Base-by-base conservation (phyloP, 2,888 invertebrate species). In the Alviniconcha strummeri region DNA sequence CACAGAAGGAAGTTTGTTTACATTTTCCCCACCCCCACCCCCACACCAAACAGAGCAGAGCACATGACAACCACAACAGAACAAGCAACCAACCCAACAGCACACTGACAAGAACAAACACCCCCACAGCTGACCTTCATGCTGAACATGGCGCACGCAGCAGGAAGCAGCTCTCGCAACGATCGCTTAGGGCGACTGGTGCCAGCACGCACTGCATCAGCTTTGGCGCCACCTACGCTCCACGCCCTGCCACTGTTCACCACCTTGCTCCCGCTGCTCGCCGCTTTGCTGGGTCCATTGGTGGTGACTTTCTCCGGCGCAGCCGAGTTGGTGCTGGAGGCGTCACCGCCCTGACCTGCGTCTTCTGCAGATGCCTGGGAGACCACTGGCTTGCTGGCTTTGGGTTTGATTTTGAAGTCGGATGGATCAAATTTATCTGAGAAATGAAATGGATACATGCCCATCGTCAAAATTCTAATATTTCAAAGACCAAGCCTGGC, bases 371-470 rank as follows among this genome's bases (percentile, higher is more conserved):
- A 13, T 60, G 60, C 60, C 60, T 60, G 60, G 60, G 60, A 11
- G 60, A 4, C 15, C 19, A 80, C 57, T 4, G 74, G 8, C 19
- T 60, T 85, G 5, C 81, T 69, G 15, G 76, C 84, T 81, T 84
- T 80, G 72, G 85, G 79, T 76, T 86, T 86, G 6, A 84, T 83
- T 67, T 85, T 85, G 36, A 86, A 83, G 69, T 86, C 86, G 5
- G 86, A 86, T 15, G 86, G 86, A 71, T 86, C 86, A 85, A 85
- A 86, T 74, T 86, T 86, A 64, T 86, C 86, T 86, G 85, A 19
- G 78, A 74, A n/a, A 67, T 54, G 55, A 15, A 19, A 54, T 8
- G 36, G 36, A 36, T 36, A 3, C 36, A 36, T 36, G 36, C 36
- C 36, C 36, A 36, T 36, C 36, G 36, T 36, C 36, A 36, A 36